Base-by-base conservation (phyloP, 2,888 invertebrate genomes). In the Girardia tigrina region DNA sequence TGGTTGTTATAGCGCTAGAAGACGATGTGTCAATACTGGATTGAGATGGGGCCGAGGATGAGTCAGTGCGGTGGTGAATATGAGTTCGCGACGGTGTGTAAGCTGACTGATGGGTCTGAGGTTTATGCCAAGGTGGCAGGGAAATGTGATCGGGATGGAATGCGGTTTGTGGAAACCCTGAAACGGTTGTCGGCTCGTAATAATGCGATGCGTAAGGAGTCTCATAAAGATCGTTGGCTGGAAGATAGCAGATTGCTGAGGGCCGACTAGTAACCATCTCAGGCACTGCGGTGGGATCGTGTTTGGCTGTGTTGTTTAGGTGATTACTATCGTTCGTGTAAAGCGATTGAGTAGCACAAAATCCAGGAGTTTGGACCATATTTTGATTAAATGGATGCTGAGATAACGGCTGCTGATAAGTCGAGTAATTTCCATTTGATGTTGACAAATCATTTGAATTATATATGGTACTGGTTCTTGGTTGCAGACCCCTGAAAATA, bases 211-310 rank as follows among this genome's bases (percentile, higher is more conserved):
- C 8, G n/a, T 56, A 56, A 56, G 56, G 8, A n/a, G 56, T 56
- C 23, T 56, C 56, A n/a, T 56, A 56, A 20, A 56, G 56, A 56
- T 56, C 56, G 56, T 56, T 56, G 56, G 56, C 56, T 56, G 56
- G 56, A 56, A 56, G 56, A 56, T 56, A 56, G 23, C 56, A 56
- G 23, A 56, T 56, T 20, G 56, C 56, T 56, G 56, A 56, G n/a
- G 56, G 56, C 4, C 56, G 56, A 56, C 56, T 56, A 12, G 56
- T 56, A n/a, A n/a, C 56, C 56, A 56, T 56, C 23, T 56, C 56
- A 4, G 56, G n/a, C 4, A n/a, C 56, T 56, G 56, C 56, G 23
- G 56, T 56, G n/a, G 56, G 56, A 56, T 56, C 56, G 56, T 12
- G 56, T 56, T 56, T 56, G 56, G 56, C 56, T 56, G 56, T 56